These are phyloP conservation scores for Cryptomyrus ogoouensis DNA, from an alignment of 2,113 vertebrate species.

Conservation along the genomic window DNA sequence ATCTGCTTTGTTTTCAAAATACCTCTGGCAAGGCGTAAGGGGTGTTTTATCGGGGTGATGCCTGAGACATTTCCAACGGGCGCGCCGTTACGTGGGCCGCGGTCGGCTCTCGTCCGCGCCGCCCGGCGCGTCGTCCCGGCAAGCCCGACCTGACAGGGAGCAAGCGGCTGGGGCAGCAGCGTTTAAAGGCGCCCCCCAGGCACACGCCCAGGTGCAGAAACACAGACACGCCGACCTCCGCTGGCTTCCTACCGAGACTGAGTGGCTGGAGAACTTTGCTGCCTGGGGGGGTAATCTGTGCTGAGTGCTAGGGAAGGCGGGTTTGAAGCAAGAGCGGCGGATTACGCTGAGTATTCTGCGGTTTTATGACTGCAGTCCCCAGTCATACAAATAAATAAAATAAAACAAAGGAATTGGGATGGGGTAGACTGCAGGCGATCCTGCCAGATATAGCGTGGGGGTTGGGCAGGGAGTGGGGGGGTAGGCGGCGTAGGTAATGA, in stretches of 20 bases:
- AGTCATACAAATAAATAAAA: constrained; percentile 6
- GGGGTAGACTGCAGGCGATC: background rate
- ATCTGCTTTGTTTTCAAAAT: constrained; percentile 9
- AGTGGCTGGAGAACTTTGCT: background rate
- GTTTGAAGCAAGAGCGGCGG: background rate
- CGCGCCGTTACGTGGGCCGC: background rate
- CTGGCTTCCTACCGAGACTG: background rate
- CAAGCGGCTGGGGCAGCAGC: background rate
- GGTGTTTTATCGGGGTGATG: background rate
- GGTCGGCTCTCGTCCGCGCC: background rate
- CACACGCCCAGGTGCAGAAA: background rate
- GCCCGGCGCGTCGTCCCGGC: background rate
- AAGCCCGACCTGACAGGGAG: background rate
- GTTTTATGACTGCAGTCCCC: constrained; percentile 4
- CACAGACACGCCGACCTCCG: background rate
- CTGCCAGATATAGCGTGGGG: background rate
- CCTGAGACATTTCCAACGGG: background rate
- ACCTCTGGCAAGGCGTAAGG: background rate
- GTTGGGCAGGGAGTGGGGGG: background rate
- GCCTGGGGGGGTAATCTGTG: background rate
- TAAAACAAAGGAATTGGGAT: background rate
- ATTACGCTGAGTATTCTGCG: background rate
- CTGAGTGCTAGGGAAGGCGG: background rate
- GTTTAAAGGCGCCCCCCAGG: background rate
- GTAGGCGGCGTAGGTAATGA: background rate